phyloP scores from a whole-genome alignment of 2,888 invertebrate species.

The Cryptops parisi region DNA sequence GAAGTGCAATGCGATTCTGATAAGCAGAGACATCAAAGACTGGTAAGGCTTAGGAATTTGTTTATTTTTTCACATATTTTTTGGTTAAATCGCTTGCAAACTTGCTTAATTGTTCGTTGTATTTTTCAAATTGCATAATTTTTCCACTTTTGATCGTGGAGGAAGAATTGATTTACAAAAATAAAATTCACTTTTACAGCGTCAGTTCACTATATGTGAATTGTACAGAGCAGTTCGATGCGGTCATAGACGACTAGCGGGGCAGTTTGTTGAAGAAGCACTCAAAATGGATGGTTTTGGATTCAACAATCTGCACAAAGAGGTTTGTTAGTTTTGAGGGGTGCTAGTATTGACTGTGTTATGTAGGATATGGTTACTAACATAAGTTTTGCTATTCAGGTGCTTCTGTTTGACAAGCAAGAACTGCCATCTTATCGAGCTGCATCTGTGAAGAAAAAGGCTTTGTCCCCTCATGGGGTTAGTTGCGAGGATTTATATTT shows the following conservation, averaged over 20 bases:
- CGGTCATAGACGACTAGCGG: conserved; percentile 35
- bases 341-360: too few species aligned
- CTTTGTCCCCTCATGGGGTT: conserved; percentile 26
- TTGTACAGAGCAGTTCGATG: conserved; percentile 30
- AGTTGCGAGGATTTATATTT: conserved; percentile 5
- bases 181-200: too few species aligned
- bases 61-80: too few species aligned
- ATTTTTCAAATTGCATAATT: too few species aligned
- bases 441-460: conserved; percentile 33
- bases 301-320: conserved; percentile 33
- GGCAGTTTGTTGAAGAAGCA: conserved; percentile 29
- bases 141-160: too few species aligned
- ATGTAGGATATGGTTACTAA: too few species aligned
- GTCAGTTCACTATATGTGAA: conserved; percentile 17
- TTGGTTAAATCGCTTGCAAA: too few species aligned
- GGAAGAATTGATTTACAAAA: too few species aligned
- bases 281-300: conserved; percentile 28
- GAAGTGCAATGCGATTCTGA: neutral
- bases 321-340: conserved; percentile 26
- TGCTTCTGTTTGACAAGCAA: conserved; percentile 29
- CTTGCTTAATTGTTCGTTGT: too few species aligned
- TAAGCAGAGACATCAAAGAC: conserved; percentile 1
- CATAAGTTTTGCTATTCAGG: too few species aligned
- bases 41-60: neutral
- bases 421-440: conserved; percentile 27